Conservation (phyloP, 2,888 invertebrate species). For the Deilephila porcellus region DNA sequence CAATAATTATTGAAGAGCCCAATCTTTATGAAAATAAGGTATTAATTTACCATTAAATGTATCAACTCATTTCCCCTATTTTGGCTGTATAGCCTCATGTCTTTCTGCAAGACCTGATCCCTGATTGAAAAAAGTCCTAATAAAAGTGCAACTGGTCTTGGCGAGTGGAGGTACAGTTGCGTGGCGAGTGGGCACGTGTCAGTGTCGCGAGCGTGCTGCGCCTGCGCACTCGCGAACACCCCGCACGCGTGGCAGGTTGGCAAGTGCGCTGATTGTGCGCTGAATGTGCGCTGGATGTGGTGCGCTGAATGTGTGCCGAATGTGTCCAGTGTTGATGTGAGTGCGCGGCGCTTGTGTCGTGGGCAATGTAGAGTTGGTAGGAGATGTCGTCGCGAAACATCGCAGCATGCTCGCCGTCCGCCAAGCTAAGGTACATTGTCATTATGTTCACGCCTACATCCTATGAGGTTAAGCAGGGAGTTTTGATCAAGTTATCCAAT, state of each 20-base stretch:
- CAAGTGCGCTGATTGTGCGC: conserved; percentile 43
- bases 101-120: no score
- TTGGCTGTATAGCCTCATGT: no score
- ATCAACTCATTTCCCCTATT: no score
- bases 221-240: conserved; percentile 53
- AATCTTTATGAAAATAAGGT: no score
- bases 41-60: no score
- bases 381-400: conserved; percentile 55
- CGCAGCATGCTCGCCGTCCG: conserved; percentile 68
- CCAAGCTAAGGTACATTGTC: conserved; percentile 67
- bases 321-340: no score
- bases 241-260: conserved; percentile 40
- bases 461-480: no score
- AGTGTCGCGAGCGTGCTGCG: conserved; percentile 13
- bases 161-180: background rate
- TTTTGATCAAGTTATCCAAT: no score
- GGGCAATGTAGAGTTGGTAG: conserved; percentile 29
- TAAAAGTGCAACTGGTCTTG: background rate
- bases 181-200: background rate
- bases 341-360: conserved; percentile 32
- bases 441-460: background rate
- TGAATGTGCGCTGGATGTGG: conserved; percentile 40
- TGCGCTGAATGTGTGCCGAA: conserved; percentile 34
- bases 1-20: no score
- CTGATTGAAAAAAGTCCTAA: no score